These are phyloP conservation scores for Leucoma salicis DNA, from an alignment of 2,888 invertebrate species.

Conservation along the genomic window DNA sequence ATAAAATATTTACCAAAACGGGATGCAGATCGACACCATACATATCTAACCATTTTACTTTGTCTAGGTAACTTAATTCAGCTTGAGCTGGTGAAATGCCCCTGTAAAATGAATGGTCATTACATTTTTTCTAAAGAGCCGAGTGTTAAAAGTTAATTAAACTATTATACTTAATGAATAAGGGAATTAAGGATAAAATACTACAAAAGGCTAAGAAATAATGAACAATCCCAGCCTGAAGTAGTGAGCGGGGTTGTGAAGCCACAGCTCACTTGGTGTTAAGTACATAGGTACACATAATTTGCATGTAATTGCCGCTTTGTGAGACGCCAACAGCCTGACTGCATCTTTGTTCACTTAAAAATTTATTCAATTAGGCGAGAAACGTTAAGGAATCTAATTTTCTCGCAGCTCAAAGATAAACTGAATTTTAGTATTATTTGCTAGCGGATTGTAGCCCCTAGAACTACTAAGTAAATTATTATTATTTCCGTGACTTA, in stretches of 20 bases:
- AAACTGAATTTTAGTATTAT: no score
- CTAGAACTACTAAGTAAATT: no score
- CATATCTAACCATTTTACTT: slow-evolving; percentile 99
- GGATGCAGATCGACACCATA: slow-evolving; percentile 99
- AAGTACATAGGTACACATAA: slow-evolving; percentile 71
- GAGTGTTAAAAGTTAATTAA: slow-evolving; percentile 46
- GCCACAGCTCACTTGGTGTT: slow-evolving; percentile 53
- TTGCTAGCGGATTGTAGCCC: no score
- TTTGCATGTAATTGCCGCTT: slow-evolving; percentile 78
- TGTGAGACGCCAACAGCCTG: slow-evolving; percentile 57
- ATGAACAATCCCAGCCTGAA: slow-evolving; percentile 50
- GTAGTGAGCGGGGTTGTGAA: slow-evolving; percentile 35
- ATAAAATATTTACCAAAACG: slow-evolving; percentile 90
- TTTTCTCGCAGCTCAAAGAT: slow-evolving; percentile 66
- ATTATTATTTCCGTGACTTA: no score
- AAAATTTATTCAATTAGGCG: slow-evolving; percentile 78
- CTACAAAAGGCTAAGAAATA: slow-evolving; percentile 56
- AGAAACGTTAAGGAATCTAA: slow-evolving; percentile 69
- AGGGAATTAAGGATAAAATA: slow-evolving; percentile 44
- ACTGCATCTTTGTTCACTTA: slow-evolving; percentile 75
- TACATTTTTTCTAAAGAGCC: slow-evolving; percentile 25
- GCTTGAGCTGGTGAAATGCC: slow-evolving; percentile 95
- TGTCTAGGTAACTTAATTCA: slow-evolving; percentile 96
- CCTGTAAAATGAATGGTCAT: slow-evolving; percentile 70
- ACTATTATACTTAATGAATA: slow-evolving; percentile 58